These are phyloP conservation scores for Hydractinia echinata DNA, from an alignment of 30 jellyfish, hydroid and myxozoan genomes.

Conservation along the genomic window DNA sequence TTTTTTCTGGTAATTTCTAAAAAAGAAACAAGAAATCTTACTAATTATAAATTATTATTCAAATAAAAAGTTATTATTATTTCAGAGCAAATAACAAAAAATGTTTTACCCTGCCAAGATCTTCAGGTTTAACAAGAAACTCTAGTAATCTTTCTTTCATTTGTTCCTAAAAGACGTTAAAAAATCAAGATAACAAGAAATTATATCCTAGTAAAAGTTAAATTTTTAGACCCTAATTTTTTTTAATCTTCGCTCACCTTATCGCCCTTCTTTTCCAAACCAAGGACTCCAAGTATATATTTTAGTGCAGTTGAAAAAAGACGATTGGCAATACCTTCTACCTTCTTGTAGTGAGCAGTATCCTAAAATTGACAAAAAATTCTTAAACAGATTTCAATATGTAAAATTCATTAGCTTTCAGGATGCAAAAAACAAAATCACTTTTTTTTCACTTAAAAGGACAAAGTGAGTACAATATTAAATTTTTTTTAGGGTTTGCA, in stretches of 20 bases:
- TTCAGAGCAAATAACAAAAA: neutral
- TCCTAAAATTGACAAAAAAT: slow-evolving; percentile 17
- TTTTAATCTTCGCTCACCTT: neutral
- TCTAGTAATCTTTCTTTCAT: slow-evolving; percentile 48
- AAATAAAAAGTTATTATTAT: too few species aligned
- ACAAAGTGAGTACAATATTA: neutral
- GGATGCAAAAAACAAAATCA: too few species aligned
- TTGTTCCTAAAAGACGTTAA: slow-evolving; percentile 40
- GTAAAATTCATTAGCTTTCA: too few species aligned
- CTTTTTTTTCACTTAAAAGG: neutral
- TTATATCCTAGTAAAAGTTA: neutral
- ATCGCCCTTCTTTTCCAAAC: slow-evolving; percentile 30
- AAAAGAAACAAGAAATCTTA: slow-evolving; percentile 15
- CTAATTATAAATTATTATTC: neutral
- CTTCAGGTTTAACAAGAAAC: slow-evolving; percentile 56
- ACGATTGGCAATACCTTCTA: neutral
- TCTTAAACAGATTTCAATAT: neutral
- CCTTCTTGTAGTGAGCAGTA: neutral
- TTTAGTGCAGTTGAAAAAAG: slow-evolving; percentile 11
- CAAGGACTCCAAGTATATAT: slow-evolving; percentile 19
- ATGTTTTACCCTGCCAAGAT: slow-evolving; percentile 37
- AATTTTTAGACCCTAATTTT: neutral
- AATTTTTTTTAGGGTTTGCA: neutral
- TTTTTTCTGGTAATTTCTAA: slow-evolving; percentile 39
- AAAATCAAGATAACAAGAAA: neutral